phyloP scores from a whole-genome alignment of 92 coral and sea anemone genomes.

The Heteractis magnifica region DNA sequence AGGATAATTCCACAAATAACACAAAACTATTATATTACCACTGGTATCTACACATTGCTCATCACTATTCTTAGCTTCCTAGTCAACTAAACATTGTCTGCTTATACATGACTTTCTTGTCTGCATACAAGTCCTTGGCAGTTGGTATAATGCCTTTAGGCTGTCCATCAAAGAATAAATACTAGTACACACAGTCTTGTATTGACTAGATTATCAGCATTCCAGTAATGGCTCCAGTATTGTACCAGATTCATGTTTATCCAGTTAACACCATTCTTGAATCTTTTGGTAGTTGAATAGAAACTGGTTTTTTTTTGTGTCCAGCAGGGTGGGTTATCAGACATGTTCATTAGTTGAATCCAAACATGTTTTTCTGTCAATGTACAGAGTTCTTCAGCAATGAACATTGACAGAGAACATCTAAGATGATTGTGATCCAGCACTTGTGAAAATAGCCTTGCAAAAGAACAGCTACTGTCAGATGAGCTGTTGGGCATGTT shows the following conservation, averaged over 20 bases:
- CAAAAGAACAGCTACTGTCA: slow-evolving; percentile 25
- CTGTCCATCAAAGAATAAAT: neutral
- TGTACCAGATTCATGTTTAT: neutral
- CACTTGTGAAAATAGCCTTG: slow-evolving; percentile 36
- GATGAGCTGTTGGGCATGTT: slow-evolving; percentile 20
- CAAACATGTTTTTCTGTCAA: slow-evolving; percentile 7
- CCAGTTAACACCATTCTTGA: neutral
- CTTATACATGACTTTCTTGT: neutral
- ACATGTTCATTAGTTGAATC: neutral
- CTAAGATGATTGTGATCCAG: slow-evolving; percentile 28
- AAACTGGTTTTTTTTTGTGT: too few species aligned
- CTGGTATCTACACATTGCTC: neutral
- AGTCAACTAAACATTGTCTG: neutral
- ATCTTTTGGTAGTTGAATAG: too few species aligned
- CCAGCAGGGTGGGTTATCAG: neutral
- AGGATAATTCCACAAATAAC: neutral
- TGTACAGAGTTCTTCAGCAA: slow-evolving; percentile 5
- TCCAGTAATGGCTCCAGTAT: neutral
- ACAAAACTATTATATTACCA: neutral
- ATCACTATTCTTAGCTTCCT: neutral
- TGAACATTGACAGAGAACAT: slow-evolving; percentile 2
- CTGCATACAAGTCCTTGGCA: neutral
- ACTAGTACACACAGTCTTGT: neutral
- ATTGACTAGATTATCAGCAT: neutral
- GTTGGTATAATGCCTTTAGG: neutral